phyloP scores from a whole-genome alignment of 2,797 vertebrate species.

The Xiphorhynchus erythropygius region DNA sequence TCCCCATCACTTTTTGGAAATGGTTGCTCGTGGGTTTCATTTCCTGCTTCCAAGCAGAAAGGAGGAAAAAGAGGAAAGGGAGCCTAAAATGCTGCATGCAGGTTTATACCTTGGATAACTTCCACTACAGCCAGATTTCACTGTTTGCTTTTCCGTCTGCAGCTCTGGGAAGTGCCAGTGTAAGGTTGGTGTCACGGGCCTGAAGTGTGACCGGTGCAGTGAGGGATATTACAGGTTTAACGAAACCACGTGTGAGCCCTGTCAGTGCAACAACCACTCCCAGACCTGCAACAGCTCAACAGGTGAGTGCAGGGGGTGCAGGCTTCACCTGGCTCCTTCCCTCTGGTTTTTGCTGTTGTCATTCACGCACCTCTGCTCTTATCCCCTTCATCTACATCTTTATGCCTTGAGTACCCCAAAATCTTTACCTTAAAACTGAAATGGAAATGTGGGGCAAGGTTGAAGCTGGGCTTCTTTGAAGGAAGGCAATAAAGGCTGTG shows the following conservation, averaged over 20 bases:
- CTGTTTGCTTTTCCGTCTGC: conserved; percentile 38
- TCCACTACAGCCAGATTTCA: neutral
- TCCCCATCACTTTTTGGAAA: neutral
- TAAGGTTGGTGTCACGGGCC: conserved; percentile 83
- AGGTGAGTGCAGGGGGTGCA: conserved; percentile 61
- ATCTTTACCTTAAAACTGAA: neutral
- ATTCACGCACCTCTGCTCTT: neutral
- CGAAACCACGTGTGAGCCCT: conserved; percentile 82
- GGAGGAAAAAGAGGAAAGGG: neutral
- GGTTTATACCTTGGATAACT: neutral
- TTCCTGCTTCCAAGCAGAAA: neutral
- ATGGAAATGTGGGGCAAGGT: neutral
- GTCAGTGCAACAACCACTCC: conserved; percentile 88
- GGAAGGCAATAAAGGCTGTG: neutral
- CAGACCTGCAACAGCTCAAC: conserved; percentile 79
- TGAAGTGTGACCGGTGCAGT: conserved; percentile 87
- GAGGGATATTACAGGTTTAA: conserved; percentile 87
- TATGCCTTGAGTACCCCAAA: neutral
- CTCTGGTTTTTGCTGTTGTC: neutral
- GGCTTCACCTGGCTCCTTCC: too few species aligned
- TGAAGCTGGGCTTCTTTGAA: neutral
- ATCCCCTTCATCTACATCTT: neutral
- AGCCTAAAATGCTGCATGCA: neutral
- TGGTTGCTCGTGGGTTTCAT: neutral
- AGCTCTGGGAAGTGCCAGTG: conserved; percentile 90